These are phyloP conservation scores for Larimichthys polyactis DNA, from an alignment of 2,113 vertebrate species.

Conservation along the genomic window DNA sequence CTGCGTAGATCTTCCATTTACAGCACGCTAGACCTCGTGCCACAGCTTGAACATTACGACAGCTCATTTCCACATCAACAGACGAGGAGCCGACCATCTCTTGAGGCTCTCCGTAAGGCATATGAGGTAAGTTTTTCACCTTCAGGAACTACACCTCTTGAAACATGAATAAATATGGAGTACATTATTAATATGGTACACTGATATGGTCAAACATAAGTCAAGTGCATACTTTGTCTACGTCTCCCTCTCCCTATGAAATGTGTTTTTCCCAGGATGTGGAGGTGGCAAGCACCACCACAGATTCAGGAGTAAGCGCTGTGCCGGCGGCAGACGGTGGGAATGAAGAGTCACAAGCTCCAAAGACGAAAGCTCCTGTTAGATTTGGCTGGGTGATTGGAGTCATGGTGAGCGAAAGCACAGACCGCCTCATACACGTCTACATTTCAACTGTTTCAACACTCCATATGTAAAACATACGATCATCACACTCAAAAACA, in stretches of 20 bases:
- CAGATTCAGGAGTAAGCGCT: constrained; percentile 36
- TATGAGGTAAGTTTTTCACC: constrained; percentile 56
- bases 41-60: constrained; percentile 75
- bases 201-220: no score
- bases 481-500: not conserved
- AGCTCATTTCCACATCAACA: constrained; percentile 52
- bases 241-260: not conserved
- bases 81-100: constrained; percentile 60
- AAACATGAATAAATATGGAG: no score
- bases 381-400: constrained; percentile 82
- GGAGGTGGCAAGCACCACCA: constrained; percentile 24
- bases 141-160: not conserved
- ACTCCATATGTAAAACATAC: not conserved
- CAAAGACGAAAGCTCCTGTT: constrained; percentile 37
- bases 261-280: constrained; percentile 52
- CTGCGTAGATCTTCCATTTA: constrained; percentile 74
- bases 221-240: no score
- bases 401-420: constrained; percentile 75
- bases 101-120: constrained; percentile 76
- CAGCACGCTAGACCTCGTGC: constrained; percentile 76
- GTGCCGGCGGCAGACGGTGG: constrained; percentile 6
- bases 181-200: no score
- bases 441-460: not conserved
- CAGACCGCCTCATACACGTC: not conserved
- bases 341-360: constrained; percentile 16